phyloP scores from a whole-genome alignment of 2,113 vertebrate genomes.

The Corythoichthys haematopterus region DNA sequence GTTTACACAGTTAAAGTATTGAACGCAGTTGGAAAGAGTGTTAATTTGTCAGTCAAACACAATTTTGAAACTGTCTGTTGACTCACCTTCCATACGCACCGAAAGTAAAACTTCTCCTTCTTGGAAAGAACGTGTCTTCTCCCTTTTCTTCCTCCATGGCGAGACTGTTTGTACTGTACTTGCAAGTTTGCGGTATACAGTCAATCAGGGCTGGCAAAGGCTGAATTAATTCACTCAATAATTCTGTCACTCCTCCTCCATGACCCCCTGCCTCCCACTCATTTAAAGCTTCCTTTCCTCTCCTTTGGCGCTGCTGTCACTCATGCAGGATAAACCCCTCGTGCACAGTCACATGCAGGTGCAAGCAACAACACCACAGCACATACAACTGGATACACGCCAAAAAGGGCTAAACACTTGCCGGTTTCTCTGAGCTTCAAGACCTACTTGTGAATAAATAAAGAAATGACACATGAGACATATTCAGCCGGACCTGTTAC shows the following conservation, averaged over 20 bases:
- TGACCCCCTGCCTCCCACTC: constrained; percentile 70
- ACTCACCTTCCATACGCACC: constrained; percentile 78
- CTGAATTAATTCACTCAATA: constrained; percentile 69
- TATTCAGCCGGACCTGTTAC: constrained; percentile 64
- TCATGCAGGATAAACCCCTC: constrained; percentile 30
- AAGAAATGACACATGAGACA: constrained; percentile 46
- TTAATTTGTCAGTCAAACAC: background rate
- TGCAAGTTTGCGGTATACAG: constrained; percentile 57
- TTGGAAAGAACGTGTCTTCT: constrained; percentile 69
- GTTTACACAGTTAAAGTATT: constrained; percentile 8
- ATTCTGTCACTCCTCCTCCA: constrained; percentile 68
- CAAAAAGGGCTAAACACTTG: background rate
- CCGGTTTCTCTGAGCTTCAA: constrained; percentile 13
- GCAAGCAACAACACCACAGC: background rate
- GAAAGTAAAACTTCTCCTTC: constrained; percentile 76
- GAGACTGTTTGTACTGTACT: constrained; percentile 43
- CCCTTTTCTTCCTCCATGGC: constrained; percentile 62
- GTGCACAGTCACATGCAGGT: background rate
- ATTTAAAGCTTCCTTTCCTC: constrained; percentile 72
- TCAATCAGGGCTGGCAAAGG: constrained; percentile 70
- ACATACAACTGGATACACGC: background rate
- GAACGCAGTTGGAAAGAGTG: background rate
- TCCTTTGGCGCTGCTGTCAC: constrained; percentile 66
- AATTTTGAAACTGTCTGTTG: background rate
- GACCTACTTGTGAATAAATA: constrained; percentile 46